A percentile compares a stretch with the other conserved stretches of the same genome.
phyloP scores from a whole-genome alignment of 1,140 invertebrate genomes.

The Bombus turneri region DNA sequence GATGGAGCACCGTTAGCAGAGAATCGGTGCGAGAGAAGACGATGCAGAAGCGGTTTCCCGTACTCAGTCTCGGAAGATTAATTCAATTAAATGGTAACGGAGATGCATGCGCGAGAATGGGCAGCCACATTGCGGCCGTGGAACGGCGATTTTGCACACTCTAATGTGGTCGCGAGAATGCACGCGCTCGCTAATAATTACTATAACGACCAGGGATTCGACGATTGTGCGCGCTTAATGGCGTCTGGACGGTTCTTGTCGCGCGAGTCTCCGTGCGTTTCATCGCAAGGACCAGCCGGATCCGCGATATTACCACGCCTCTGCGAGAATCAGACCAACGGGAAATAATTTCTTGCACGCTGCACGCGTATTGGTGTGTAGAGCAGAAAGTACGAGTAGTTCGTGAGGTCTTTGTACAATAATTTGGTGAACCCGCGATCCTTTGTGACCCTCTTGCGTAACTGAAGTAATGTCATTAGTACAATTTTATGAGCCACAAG shows the following conservation, averaged over 20 bases:
- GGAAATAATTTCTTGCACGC: neutral
- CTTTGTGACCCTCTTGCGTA: neutral
- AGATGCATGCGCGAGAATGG: slow-evolving; percentile 49
- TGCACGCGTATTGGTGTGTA: neutral
- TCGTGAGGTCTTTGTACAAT: neutral
- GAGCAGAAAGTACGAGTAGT: neutral
- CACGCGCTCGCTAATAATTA: slow-evolving; percentile 61
- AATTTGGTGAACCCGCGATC: neutral
- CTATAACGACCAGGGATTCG: slow-evolving; percentile 53
- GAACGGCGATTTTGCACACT: slow-evolving; percentile 61
- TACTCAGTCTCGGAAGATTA: slow-evolving; percentile 45
- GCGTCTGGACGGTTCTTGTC: slow-evolving; percentile 30
- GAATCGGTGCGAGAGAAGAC: neutral
- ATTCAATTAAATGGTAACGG: slow-evolving; percentile 66
- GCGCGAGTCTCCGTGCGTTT: neutral
- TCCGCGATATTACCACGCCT: neutral
- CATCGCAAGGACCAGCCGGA: neutral
- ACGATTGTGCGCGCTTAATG: slow-evolving; percentile 58
- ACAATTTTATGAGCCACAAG: no score
- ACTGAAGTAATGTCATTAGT: no score
- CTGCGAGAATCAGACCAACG: neutral
- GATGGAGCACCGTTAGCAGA: neutral
- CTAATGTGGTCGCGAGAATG: slow-evolving; percentile 57
- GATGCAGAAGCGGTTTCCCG: neutral
- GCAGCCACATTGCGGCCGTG: slow-evolving; percentile 48